Evolutionary conservation across 2,888 invertebrate species (phyloP).

Genomic region (Lithophane leautieri): DNA sequence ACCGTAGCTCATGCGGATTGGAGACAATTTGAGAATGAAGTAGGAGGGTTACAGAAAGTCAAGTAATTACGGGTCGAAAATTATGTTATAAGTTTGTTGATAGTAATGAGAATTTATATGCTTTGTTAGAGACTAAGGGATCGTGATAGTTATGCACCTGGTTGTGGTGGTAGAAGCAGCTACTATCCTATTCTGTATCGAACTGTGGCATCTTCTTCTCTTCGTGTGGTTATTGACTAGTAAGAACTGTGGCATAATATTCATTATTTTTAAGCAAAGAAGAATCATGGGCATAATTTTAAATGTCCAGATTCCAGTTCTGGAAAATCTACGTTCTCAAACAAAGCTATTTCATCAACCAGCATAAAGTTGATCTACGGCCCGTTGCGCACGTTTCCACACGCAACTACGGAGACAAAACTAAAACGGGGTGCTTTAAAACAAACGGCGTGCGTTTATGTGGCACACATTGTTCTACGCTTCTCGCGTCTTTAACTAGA

Average conservation of each 20-base stretch:
- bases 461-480: slow-evolving; percentile 53
- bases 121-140: slow-evolving; percentile 43
- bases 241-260: neutral
- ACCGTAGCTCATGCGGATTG: slow-evolving; percentile 61
- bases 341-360: slow-evolving; percentile 19
- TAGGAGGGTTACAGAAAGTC: slow-evolving; percentile 42
- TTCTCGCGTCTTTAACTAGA: slow-evolving; percentile 52
- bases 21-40: slow-evolving; percentile 51
- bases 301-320: neutral
- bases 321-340: slow-evolving; percentile 8
- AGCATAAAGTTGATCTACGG: slow-evolving; percentile 48
- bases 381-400: neutral
- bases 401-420: slow-evolving; percentile 58
- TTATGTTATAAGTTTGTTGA: slow-evolving; percentile 57
- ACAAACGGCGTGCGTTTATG: slow-evolving; percentile 61
- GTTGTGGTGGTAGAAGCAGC: neutral
- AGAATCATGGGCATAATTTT: neutral
- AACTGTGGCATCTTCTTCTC: neutral
- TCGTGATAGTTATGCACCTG: slow-evolving; percentile 19
- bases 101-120: slow-evolving; percentile 49
- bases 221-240: no score
- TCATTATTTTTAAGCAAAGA: neutral
- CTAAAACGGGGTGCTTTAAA: slow-evolving; percentile 65
- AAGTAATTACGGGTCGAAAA: slow-evolving; percentile 43
- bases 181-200: neutral